Conservation (phyloP, 1,140 invertebrate genomes). For the Yoshiicerus persimilis region DNA sequence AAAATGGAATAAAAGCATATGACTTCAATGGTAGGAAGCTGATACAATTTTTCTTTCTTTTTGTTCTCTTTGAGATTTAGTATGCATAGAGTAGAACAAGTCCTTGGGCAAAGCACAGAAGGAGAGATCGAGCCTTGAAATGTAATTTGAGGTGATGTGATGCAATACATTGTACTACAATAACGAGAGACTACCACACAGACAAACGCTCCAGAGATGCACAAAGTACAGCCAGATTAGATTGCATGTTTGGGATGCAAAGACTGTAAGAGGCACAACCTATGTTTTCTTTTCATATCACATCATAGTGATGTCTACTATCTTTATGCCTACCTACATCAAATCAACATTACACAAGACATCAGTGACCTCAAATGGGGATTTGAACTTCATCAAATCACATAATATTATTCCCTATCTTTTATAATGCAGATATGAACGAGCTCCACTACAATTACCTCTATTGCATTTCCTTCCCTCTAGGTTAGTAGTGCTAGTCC, state of each 20-base stretch:
- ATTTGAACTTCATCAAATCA: neutral
- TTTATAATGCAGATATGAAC: neutral
- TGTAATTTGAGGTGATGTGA: constrained; percentile 10
- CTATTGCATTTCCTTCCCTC: neutral
- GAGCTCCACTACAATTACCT: neutral
- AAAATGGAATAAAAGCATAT: neutral
- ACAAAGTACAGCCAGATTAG: neutral
- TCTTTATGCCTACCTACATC: neutral
- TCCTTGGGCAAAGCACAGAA: constrained; percentile 4
- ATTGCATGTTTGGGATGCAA: neutral
- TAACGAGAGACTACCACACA: neutral
- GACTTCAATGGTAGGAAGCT: neutral
- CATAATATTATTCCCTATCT: neutral
- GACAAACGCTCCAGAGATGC: neutral
- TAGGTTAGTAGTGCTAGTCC: too few relatives aligned
- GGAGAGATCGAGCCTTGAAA: constrained; percentile 2
- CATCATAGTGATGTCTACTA: neutral
- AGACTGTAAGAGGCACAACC: neutral
- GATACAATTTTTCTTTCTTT: neutral
- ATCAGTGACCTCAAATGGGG: neutral
- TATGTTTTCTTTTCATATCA: neutral
- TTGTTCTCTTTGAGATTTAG: neutral
- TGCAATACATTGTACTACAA: neutral
- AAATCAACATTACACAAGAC: neutral
- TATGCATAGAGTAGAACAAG: neutral